These are phyloP conservation scores for Helostoma temminkii DNA, from an alignment of 2,797 vertebrate genomes.

Conservation along the genomic window DNA sequence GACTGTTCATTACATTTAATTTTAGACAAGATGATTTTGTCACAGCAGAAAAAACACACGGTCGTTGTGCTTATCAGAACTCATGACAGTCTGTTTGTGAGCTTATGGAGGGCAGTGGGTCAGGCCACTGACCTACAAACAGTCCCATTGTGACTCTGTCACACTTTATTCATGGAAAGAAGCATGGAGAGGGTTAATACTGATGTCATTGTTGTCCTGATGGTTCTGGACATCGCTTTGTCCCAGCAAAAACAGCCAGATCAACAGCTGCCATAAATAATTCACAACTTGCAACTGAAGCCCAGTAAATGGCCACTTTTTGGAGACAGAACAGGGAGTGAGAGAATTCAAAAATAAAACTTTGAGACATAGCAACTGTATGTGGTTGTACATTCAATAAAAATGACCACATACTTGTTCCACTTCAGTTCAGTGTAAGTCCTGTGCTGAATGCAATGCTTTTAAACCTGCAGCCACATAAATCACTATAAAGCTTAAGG, in stretches of 20 bases:
- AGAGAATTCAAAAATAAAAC: constrained; percentile 49
- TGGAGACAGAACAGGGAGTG: constrained; percentile 1
- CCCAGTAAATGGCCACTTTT: constrained; percentile 37
- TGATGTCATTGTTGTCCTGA: constrained; percentile 67
- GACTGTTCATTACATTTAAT: not conserved
- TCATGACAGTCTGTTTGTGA: constrained; percentile 41
- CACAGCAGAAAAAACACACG: constrained; percentile 2
- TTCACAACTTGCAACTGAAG: constrained; percentile 56
- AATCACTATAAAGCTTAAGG: not conserved
- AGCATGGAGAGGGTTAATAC: constrained; percentile 63
- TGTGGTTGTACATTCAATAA: constrained; percentile 12
- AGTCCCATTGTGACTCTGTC: constrained; percentile 47
- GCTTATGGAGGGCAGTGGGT: constrained; percentile 61
- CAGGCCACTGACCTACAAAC: constrained; percentile 70
- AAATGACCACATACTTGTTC: constrained; percentile 21
- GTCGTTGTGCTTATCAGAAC: constrained; percentile 46
- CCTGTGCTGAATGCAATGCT: not conserved
- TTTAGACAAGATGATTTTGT: constrained; percentile 45
- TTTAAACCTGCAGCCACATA: not conserved
- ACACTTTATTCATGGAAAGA: constrained; percentile 21
- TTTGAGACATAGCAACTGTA: constrained; percentile 24
- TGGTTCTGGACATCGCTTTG: constrained; percentile 67
- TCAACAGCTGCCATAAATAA: constrained; percentile 59
- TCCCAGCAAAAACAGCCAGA: constrained; percentile 38
- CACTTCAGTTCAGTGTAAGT: constrained; percentile 5